Percentiles rank a stretch among this genome's conserved stretches.
Evolutionary conservation across 35 echinoderm and acorn worm genomes (phyloP).

Genomic region (Holothuria glaberrima): DNA sequence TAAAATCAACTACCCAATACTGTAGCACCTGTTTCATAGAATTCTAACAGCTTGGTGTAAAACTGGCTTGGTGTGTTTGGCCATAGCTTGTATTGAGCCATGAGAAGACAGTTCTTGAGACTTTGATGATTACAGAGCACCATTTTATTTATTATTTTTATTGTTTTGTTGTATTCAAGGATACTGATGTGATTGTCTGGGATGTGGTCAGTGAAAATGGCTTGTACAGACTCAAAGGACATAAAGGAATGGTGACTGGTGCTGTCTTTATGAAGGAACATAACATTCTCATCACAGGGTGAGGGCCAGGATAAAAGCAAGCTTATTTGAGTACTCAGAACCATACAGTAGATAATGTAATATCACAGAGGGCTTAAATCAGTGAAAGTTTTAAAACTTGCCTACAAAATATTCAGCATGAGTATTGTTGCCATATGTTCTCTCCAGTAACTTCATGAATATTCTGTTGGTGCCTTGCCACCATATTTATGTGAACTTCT

Average conservation of each 20-base stretch:
- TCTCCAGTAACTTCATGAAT: no score
- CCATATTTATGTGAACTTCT: no score
- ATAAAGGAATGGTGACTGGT: conserved; percentile 90
- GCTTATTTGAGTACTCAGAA: no score
- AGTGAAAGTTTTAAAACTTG: not conserved
- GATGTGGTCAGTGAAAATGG: conserved; percentile 97
- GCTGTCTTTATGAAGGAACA: conserved; percentile 85
- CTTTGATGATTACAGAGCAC: not conserved
- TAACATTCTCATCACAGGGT: conserved; percentile 95
- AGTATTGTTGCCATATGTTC: not conserved
- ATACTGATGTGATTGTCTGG: conserved; percentile 96
- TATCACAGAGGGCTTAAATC: not conserved
- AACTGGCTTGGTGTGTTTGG: no score
- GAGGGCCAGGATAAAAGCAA: not conserved
- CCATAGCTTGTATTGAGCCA: no score
- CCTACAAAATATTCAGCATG: not conserved
- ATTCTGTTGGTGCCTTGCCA: no score
- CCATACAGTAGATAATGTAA: no score
- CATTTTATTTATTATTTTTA: not conserved
- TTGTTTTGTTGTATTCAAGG: conserved; percentile 39
- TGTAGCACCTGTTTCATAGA: no score
- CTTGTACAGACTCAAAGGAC: conserved; percentile 94
- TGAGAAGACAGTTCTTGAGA: no score
- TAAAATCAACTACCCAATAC: no score
- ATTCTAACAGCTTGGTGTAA: no score